Evolutionary conservation across 2,888 invertebrate genomes (phyloP).

Genomic region (Julus scanicus): DNA sequence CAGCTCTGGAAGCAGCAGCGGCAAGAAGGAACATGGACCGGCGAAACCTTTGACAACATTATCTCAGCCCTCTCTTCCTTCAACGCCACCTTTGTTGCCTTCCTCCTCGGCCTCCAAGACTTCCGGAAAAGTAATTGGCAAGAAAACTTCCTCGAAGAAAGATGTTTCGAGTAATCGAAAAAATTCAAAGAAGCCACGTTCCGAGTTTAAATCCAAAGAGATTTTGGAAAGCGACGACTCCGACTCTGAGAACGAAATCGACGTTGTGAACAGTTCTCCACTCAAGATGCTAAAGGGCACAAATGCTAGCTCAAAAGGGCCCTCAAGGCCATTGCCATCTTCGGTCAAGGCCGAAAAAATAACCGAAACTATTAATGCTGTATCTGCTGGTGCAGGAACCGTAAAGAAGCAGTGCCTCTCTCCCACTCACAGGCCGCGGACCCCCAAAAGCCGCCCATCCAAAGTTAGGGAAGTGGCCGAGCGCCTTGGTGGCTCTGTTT

Average conservation of each 20-base stretch:
- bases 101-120: neutral
- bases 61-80: neutral
- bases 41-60: neutral
- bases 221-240: slow-evolving; percentile 49
- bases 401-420: neutral
- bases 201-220: slow-evolving; percentile 53
- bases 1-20: neutral
- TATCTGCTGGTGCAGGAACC: neutral
- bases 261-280: slow-evolving; percentile 56
- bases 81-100: neutral
- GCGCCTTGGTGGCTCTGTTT: neutral
- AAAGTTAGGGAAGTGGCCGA: neutral
- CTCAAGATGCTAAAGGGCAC: slow-evolving; percentile 47
- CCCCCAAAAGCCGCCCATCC: neutral
- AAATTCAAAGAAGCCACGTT: neutral
- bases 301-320: neutral
- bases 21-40: neutral
- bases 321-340: neutral
- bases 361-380: neutral
- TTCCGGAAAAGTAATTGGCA: neutral
- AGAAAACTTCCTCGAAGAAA: neutral
- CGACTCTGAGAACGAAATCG: slow-evolving; percentile 55
- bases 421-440: slow-evolving; percentile 20
- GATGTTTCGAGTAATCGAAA: neutral
- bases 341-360: neutral